phyloP scores from a whole-genome alignment of 2,888 invertebrate genomes.

The Capitulum mitella region DNA sequence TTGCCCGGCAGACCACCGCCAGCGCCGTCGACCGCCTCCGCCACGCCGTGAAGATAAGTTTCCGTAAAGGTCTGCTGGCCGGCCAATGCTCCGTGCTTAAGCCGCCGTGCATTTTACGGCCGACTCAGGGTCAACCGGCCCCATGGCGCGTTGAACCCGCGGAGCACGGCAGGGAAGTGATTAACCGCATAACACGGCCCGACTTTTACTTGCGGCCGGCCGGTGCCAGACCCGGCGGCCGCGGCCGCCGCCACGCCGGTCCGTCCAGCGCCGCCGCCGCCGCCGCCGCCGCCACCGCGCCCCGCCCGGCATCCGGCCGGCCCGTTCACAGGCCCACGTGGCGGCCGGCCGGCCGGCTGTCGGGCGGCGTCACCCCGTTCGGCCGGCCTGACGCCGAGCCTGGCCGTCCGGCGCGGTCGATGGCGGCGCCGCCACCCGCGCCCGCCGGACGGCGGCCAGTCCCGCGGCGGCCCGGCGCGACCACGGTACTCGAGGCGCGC shows the following conservation, averaged over 20 bases:
- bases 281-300: too few species aligned
- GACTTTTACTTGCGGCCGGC: neutral
- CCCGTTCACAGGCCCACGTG: too few species aligned
- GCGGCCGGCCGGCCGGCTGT: too few species aligned
- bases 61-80: neutral
- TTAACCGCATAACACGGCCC: neutral
- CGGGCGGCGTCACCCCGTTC: too few species aligned
- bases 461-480: too few species aligned
- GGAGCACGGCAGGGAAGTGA: neutral
- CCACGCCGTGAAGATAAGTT: neutral
- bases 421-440: neutral
- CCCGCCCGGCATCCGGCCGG: neutral
- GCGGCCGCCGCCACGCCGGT: neutral
- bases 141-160: neutral
- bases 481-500: too few species aligned
- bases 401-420: neutral
- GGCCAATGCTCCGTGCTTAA: neutral
- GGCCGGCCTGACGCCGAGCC: neutral
- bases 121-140: neutral
- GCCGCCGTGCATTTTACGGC: neutral
- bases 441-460: too few species aligned
- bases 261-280: neutral
- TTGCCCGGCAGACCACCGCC: too few species aligned
- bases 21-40: neutral
- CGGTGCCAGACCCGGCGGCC: neutral